These are phyloP conservation scores for Camponotus floridanus DNA, from an alignment of 1,140 invertebrate genomes.

Conservation along the genomic window DNA sequence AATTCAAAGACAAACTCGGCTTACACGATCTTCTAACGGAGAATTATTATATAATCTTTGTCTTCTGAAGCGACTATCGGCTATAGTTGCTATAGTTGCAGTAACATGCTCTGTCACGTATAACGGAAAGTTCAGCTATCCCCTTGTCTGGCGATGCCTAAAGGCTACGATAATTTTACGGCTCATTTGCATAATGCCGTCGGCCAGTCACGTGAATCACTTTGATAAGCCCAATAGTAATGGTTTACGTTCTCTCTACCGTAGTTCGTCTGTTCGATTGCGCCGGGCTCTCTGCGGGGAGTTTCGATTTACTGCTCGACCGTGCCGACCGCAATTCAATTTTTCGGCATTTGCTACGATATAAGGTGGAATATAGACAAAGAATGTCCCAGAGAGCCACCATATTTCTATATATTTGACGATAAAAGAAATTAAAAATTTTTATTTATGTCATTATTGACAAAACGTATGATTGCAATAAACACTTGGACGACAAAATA, in stretches of 20 bases:
- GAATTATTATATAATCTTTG: conserved; percentile 56
- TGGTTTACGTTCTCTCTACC: conserved; percentile 61
- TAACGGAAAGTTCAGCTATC: conserved; percentile 66
- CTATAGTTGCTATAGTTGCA: conserved; percentile 8
- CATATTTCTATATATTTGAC: not conserved
- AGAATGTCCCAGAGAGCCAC: conserved; percentile 7
- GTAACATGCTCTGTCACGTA: conserved; percentile 40
- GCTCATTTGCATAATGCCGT: conserved; percentile 72
- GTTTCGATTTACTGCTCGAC: conserved; percentile 46
- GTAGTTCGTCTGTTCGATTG: conserved; percentile 55
- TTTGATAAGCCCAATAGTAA: conserved; percentile 76
- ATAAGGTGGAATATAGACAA: conserved; percentile 39
- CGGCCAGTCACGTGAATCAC: conserved; percentile 70
- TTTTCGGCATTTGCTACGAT: conserved; percentile 42
- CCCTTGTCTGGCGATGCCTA: conserved; percentile 56
- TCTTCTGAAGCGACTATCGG: conserved; percentile 44
- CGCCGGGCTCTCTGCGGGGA: conserved; percentile 24
- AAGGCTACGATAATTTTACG: conserved; percentile 73
- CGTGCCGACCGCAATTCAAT: conserved; percentile 41
- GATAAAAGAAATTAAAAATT: not conserved
- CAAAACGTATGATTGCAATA: conserved; percentile 5
- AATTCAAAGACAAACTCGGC: conserved; percentile 38
- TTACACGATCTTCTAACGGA: conserved; percentile 6
- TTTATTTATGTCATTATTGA: conserved; percentile 18
- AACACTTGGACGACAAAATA: not conserved